These are phyloP conservation scores for Cryptoleucopteryx plumbea DNA, from an alignment of 2,113 vertebrate species.

Conservation along the genomic window DNA sequence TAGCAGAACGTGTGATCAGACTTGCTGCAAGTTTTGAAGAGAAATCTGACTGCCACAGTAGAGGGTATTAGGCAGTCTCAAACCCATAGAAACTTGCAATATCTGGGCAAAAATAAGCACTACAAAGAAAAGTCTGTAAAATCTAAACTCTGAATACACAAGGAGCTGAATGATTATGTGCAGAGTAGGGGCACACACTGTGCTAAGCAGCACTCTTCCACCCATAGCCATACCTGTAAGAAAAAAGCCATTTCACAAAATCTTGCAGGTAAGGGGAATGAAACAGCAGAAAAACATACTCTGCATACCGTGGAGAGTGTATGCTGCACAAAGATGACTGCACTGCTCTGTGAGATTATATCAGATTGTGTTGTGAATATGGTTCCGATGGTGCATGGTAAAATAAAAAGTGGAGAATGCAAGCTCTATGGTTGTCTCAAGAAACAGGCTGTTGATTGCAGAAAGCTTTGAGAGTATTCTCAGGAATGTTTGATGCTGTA, in stretches of 20 bases:
- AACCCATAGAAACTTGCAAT: background rate
- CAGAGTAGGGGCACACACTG: background rate
- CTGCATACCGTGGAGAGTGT: rapidly evolving
- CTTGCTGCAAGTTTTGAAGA: background rate
- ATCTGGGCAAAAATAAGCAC: background rate
- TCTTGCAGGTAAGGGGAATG: background rate
- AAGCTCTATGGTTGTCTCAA: background rate
- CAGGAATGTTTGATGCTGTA: background rate
- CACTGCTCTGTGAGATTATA: background rate
- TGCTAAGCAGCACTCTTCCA: background rate
- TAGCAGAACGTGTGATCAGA: background rate
- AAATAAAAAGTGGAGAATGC: background rate
- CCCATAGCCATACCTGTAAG: background rate
- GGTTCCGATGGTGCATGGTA: rapidly evolving
- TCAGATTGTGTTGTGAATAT: background rate
- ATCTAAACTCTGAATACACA: background rate
- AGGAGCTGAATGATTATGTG: background rate
- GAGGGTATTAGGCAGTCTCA: background rate
- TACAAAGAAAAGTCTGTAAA: background rate
- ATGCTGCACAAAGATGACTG: background rate
- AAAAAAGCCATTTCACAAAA: background rate
- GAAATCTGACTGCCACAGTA: background rate
- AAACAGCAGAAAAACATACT: background rate
- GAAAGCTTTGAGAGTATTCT: background rate
- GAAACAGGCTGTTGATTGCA: background rate